Base-by-base conservation (phyloP, 2,888 invertebrate species). In the Aethes cnicana region DNA sequence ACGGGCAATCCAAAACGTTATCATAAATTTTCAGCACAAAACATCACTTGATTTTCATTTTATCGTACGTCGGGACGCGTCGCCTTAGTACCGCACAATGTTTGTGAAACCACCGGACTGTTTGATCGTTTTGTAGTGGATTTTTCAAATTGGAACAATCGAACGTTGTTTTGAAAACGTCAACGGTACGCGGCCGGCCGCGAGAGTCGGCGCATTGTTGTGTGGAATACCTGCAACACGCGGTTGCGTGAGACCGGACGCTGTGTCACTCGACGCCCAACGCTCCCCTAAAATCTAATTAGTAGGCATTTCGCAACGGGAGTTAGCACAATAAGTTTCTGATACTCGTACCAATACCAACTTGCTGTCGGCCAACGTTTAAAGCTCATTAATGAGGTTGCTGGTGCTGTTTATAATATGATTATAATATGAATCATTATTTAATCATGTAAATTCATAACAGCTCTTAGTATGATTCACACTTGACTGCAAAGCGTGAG, bases 121-220 rank as follows among this genome's bases (percentile, higher is more conserved):
- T 85, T 86, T 85, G 72, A 69, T 80, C 80, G 81, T 85, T 85
- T 81, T 84, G 82, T 81, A 66, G 72, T 79, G 74, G 72, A 81
- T 82, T 84, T 85, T 83, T 77, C 69, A 74, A 80, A 80, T 73
- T 67, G 68, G 70, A 86, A 87, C 87, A 86, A 88, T 85, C 70
- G 85, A 69, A 63, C 66, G 67, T 59, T 86, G 86, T 88, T 88
- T 81, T 86, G 82, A 84, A 86, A 88, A 85, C 84, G 77, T 71
- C 60, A 68, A 65, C 73, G 74, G 69, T 72, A 55, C 69, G 72
- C 74, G 74, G 71, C 71, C 68, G 66, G 70, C 65, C 68, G 71
- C 67, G 61, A 68, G 72, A 77, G 74, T 69, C 60, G 64, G 69
- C 69, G 73, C 81, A 81, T 81, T 83, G 81, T 81, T 81, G 72